Base-by-base conservation (phyloP, 1,140 invertebrate species). In the Elysia chlorotica region DNA sequence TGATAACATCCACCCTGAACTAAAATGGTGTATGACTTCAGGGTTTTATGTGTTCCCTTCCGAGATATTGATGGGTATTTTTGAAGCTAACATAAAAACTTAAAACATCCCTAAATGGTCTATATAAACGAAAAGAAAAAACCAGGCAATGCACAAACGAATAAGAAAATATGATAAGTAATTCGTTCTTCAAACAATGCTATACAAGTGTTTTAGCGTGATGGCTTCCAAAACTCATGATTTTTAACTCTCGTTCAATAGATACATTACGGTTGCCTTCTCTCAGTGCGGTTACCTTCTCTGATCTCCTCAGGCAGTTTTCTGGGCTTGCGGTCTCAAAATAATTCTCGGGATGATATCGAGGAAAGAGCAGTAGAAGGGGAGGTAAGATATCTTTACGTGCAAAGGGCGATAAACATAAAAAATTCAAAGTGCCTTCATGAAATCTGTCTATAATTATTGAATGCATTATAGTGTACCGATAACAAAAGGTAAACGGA, bases 281-380 rank as follows among this genome's bases (percentile, higher is more conserved):
- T 10, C 56, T n/a, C 21, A 35, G 56, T 14, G 3, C 21, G 61
- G 10, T 54, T 30, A 35, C 35, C 61, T 6, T 2, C 6, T 54
- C n/a, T 36, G 28, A 5, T 41, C 56, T 59, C 48, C 66, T n/a
- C 73, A 85, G 84, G 84, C 28, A 81, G 77, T 76, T 84, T 83
- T 65, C 57, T 84, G n/a, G 82, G 83, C 6, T 59, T 83, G 65
- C 76, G 74, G 38, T 38, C 78, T 3, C 53, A 66, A 54, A 37
- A 35, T 4, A 36, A 4, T 4, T 53, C 67, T 33, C 28, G 33
- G 17, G 41, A 74, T 66, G 71, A 75, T 5, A 37, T 71, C 6
- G 69, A 76, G 31, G 73, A 75, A 19, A 70, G 37, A 23, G 56
- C 10, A 31, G 74, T n/a, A n/a, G 67, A 66, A 21, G 19, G 28